phyloP scores from a whole-genome alignment of 2,888 invertebrate genomes.

The Bedellia somnulentella region DNA sequence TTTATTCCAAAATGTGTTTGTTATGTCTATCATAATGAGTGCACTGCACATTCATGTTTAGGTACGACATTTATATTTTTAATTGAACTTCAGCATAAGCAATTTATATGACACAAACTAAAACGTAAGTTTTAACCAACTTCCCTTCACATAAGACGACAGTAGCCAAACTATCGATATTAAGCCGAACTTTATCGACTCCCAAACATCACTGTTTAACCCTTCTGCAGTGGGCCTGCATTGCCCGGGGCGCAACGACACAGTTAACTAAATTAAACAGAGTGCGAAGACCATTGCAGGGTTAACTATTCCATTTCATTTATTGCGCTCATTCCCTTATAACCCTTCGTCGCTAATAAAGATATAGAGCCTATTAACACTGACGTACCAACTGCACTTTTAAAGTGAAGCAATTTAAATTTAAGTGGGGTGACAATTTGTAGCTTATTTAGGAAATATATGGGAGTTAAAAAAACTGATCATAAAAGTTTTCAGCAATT shows the following conservation, averaged over 20 bases:
- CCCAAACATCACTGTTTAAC: constrained; percentile 39
- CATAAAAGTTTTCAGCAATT: no score
- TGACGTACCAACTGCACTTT: constrained; percentile 21
- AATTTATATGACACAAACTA: no score
- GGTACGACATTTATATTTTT: no score
- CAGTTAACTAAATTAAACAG: constrained; percentile 61
- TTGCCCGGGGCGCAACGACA: constrained; percentile 43
- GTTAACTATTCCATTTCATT: constrained; percentile 60
- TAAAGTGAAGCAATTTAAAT: constrained; percentile 23
- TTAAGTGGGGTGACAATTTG: constrained; percentile 4
- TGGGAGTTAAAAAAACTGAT: not conserved
- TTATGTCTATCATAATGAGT: no score
- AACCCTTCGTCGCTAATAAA: constrained; percentile 50
- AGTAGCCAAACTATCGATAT: no score
- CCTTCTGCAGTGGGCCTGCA: constrained; percentile 37
- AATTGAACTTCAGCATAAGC: no score
- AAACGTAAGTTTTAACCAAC: no score
- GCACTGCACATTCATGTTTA: no score
- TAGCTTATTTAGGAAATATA: not conserved
- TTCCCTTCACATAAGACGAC: no score
- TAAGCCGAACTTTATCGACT: no score
- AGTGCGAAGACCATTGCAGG: constrained; percentile 58
- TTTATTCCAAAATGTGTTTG: no score
- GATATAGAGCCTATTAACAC: constrained; percentile 51
- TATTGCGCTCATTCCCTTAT: constrained; percentile 50